phyloP scores from a whole-genome alignment of 2,888 invertebrate genomes.

The Xylocampa areola region DNA sequence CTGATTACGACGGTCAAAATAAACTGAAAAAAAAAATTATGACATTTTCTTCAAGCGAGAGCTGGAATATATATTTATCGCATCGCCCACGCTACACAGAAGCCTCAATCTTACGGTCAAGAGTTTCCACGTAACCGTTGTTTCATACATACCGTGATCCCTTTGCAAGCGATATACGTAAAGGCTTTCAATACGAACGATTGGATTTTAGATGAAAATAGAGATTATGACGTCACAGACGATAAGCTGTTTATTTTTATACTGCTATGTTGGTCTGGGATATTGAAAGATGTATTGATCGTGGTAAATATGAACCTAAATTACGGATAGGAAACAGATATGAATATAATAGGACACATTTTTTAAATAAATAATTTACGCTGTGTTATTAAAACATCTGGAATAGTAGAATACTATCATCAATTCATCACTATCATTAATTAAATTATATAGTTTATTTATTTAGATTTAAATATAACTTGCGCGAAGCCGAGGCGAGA shows the following conservation, averaged over 20 bases:
- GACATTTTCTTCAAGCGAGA: too few species aligned
- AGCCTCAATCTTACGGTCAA: constrained; percentile 10
- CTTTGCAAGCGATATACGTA: background rate
- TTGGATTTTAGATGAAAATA: constrained; percentile 14
- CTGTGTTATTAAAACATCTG: too few species aligned
- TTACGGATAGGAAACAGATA: too few species aligned
- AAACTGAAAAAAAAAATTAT: too few species aligned
- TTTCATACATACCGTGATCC: constrained; percentile 12
- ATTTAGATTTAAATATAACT: too few species aligned
- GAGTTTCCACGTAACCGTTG: constrained; percentile 4
- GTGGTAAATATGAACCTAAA: background rate
- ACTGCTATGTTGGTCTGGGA: background rate
- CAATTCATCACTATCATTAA: too few species aligned
- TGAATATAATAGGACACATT: too few species aligned
- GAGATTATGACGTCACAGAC: constrained; percentile 12
- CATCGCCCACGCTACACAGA: background rate
- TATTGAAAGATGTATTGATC: constrained; percentile 1
- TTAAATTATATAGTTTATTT: too few species aligned
- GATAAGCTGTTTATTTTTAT: constrained; percentile 7
- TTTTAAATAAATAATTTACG: too few species aligned
- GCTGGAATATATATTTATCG: background rate
- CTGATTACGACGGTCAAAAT: too few species aligned
- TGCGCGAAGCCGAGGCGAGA: too few species aligned
- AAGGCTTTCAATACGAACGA: background rate
- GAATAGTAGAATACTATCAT: too few species aligned